These are phyloP conservation scores for Anguilla pacifica DNA, from an alignment of 2,797 vertebrate species.

Conservation along the genomic window DNA sequence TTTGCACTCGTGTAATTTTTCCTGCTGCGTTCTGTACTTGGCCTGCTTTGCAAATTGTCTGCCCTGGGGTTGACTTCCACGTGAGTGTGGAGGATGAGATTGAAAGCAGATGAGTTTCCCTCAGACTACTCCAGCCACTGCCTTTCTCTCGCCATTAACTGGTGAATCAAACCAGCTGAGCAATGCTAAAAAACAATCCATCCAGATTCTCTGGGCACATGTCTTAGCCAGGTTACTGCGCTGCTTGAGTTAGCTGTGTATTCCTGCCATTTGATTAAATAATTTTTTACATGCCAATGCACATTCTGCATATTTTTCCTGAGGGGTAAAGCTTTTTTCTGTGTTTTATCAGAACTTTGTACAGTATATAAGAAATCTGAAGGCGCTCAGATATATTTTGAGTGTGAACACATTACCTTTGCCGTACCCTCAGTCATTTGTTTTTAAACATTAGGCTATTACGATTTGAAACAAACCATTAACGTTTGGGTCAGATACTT, in stretches of 20 bases:
- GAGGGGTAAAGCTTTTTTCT: not conserved
- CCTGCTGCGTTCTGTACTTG: not conserved
- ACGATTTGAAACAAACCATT: not conserved
- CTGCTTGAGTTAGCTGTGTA: not conserved
- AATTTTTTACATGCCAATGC: not conserved
- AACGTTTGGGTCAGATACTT: not conserved
- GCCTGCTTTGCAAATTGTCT: not conserved
- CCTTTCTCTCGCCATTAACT: not conserved
- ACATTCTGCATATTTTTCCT: not conserved
- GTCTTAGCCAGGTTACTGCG: not conserved
- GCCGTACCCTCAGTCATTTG: not conserved
- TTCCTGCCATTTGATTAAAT: not conserved
- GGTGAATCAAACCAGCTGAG: not conserved
- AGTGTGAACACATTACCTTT: not conserved
- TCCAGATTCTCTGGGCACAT: not conserved
- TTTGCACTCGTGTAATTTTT: conserved; percentile 35
- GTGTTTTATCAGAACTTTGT: not conserved
- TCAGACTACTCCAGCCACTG: not conserved
- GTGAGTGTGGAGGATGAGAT: conserved; percentile 29
- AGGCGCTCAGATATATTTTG: not conserved
- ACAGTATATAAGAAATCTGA: not conserved
- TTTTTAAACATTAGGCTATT: not conserved
- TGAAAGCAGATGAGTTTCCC: conserved; percentile 35
- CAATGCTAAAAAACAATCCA: not conserved
- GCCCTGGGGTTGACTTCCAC: conserved; percentile 15